Percentiles rank a stretch among this genome's conserved stretches.
These are phyloP conservation scores for Dryadula phaetusa DNA, from an alignment of 2,888 invertebrate genomes.

Conservation along the genomic window DNA sequence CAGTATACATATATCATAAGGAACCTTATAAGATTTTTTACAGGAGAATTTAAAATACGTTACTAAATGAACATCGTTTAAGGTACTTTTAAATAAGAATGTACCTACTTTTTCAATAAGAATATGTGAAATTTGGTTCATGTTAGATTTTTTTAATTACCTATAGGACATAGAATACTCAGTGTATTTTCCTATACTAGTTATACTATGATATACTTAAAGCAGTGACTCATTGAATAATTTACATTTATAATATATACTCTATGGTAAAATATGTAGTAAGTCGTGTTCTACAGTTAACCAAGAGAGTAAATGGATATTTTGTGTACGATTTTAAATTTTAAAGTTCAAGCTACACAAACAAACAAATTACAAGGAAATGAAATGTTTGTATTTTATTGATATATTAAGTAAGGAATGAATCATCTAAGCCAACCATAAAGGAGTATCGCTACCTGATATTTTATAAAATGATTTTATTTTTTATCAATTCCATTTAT, in stretches of 20 bases:
- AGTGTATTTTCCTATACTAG: neutral
- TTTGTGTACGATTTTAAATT: constrained; percentile 73
- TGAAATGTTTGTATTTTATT: constrained; percentile 61
- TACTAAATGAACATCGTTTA: neutral
- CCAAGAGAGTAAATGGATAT: constrained; percentile 73
- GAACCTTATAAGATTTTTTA: constrained; percentile 36
- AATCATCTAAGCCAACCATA: neutral
- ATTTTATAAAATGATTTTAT: neutral
- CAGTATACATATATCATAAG: no score
- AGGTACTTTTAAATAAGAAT: neutral
- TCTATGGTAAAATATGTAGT: constrained; percentile 66
- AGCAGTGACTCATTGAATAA: neutral
- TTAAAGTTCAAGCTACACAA: constrained; percentile 69
- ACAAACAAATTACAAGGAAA: constrained; percentile 76
- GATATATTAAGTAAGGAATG: constrained; percentile 34
- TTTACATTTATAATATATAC: constrained; percentile 39
- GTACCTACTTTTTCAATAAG: neutral
- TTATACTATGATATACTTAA: neutral
- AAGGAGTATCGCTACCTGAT: neutral
- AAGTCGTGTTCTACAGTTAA: constrained; percentile 64
- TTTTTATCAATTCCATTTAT: neutral
- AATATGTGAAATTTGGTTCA: neutral
- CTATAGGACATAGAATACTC: neutral
- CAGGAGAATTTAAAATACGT: neutral
- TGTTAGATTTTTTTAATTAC: neutral